Conservation (phyloP, 2,888 invertebrate species). For the Julus scanicus region DNA sequence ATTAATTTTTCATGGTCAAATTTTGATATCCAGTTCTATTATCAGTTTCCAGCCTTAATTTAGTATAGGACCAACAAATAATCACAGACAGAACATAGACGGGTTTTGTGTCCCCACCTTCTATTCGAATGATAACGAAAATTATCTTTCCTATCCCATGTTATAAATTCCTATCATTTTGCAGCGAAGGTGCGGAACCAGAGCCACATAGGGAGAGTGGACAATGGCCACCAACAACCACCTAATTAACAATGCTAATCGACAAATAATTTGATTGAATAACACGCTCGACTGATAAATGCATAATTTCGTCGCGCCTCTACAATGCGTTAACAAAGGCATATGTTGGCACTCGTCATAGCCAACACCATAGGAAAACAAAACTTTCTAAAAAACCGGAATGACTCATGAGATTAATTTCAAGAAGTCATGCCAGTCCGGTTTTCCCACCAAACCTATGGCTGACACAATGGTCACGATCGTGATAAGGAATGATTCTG, state of each 20-base stretch:
- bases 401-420: not conserved
- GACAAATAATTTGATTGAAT: not conserved
- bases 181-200: not conserved
- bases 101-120: not conserved
- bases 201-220: not conserved
- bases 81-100: not conserved
- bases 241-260: not conserved
- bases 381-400: not conserved
- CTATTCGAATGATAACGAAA: not conserved
- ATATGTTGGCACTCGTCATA: not conserved
- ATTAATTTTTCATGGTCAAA: too few species aligned
- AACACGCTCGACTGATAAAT: not conserved
- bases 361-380: not conserved
- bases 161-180: not conserved
- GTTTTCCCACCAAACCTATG: not conserved
- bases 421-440: not conserved
- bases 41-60: too few species aligned
- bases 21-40: too few species aligned
- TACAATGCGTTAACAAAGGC: not conserved
- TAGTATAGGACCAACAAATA: not conserved
- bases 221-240: not conserved
- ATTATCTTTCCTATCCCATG: not conserved
- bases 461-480: not conserved
- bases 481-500: not conserved
- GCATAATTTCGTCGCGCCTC: not conserved